Evolutionary conservation across 2,888 invertebrate species (phyloP), one percentile per base, ranked within the genome.

Genomic region (Anorthoa munda): DNA sequence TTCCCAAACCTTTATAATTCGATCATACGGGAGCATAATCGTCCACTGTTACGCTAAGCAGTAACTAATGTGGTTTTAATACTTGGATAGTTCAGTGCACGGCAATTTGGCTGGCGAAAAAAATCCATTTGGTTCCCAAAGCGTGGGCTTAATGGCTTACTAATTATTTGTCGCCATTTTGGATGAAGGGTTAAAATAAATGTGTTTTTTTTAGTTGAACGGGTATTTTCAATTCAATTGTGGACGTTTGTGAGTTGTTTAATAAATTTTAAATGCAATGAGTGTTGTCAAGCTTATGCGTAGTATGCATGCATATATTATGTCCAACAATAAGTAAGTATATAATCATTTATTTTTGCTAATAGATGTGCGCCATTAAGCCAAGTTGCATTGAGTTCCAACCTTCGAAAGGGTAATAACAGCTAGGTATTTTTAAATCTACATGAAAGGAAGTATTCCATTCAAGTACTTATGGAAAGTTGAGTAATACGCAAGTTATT

Each of bases 61-160:
- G 86, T 73, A 87, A 87, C 92, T 95, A 95, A 95, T 95, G 95
- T 92, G 71, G 89, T 95, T 95, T 95, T 95, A 95, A 95, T 95
- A 94, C 88, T 87, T 82, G 87, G 79, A 81, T 81, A 83, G 77
- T 83, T 86, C 86, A 86, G 89, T 88, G 65, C 46, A 87, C 89
- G 87, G 90, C 92, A 94, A 95, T 95, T 95, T 94, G 91, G 92
- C 86, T 86, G 82, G 87, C 89, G 89, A 91, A 94, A 94, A 94
- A 94, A 93, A 89, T 84, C 88, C 90, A 92, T 93, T 94, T 93
- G 90, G 93, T 81, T 83, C 76, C 73, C 82, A 66, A 86, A 92
- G 93, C 93, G 93, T 93, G 93, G 93, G 92, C 91, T 91, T 94
- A 93, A 93, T 93, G 93, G 87, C 89, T 90, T 91, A 90, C 92